These are phyloP conservation scores for Alectoris magna DNA, from an alignment of 2,797 vertebrate species.

Conservation along the genomic window DNA sequence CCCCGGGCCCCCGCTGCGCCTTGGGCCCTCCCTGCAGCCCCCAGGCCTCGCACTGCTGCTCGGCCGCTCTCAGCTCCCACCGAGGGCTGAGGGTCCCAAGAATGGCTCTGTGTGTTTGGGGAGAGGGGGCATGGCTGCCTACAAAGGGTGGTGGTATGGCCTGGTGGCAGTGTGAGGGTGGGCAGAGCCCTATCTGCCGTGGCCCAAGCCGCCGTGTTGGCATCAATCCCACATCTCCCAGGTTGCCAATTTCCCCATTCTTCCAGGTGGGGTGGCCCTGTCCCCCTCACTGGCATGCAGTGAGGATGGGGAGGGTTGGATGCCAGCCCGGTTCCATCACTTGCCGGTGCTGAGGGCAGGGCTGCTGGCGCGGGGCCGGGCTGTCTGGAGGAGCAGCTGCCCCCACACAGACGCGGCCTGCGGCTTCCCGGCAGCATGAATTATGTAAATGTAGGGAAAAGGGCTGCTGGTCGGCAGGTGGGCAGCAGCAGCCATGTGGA, in stretches of 20 bases:
- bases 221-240: neutral
- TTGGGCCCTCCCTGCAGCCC: neutral
- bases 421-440: neutral
- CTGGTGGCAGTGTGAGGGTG: fast-evolving
- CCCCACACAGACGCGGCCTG: neutral
- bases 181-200: neutral
- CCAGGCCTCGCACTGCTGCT: neutral
- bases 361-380: neutral
- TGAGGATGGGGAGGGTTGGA: neutral
- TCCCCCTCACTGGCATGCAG: neutral
- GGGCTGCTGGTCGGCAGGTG: neutral
- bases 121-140: neutral
- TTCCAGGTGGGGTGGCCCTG: neutral
- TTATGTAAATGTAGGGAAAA: constrained; percentile 70
- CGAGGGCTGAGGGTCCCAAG: neutral
- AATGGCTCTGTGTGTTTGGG: neutral
- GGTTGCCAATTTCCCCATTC: neutral
- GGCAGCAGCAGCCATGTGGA: neutral
- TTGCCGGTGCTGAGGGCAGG: neutral
- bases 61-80: fast-evolving
- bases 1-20: neutral
- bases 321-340: neutral
- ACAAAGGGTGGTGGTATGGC: neutral
- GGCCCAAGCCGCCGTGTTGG: fast-evolving
- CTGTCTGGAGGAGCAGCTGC: constrained; percentile 60